These are phyloP conservation scores for Trachelus tabidus DNA, from an alignment of 2,888 invertebrate species.

Conservation along the genomic window DNA sequence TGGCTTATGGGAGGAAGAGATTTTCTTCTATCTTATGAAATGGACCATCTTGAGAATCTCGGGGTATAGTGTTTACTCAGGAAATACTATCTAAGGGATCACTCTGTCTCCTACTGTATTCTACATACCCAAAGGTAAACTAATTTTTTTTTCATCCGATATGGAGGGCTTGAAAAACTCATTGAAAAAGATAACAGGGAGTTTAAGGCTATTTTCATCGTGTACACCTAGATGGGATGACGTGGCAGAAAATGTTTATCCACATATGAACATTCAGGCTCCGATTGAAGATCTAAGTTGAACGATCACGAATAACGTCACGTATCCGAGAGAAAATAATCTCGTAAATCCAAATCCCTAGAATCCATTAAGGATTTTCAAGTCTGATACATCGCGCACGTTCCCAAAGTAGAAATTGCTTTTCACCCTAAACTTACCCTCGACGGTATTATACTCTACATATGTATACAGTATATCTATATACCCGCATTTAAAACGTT, in stretches of 20 bases:
- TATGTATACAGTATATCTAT: background rate
- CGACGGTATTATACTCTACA: background rate
- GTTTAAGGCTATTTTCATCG: background rate
- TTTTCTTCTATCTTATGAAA: background rate
- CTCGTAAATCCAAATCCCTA: background rate
- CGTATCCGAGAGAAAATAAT: background rate
- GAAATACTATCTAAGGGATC: constrained; percentile 29
- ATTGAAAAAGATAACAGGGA: background rate
- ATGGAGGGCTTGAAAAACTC: background rate
- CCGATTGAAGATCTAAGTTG: background rate
- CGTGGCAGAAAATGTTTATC: background rate
- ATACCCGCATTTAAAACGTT: background rate
- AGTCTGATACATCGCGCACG: background rate
- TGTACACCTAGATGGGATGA: background rate
- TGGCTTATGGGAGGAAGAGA: too few species aligned
- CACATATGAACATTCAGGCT: background rate
- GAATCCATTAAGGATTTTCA: background rate
- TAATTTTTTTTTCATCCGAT: background rate
- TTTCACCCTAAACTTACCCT: constrained; percentile 18
- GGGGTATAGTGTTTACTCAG: constrained; percentile 36
- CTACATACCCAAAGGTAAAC: background rate
- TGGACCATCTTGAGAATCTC: background rate
- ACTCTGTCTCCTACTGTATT: background rate
- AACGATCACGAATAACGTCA: background rate
- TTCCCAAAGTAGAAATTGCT: constrained; percentile 20